Evolutionary conservation across 2,888 invertebrate genomes (phyloP), one percentile per base, ranked within the genome.

Genomic region (Brachynemurus nebulosus): DNA sequence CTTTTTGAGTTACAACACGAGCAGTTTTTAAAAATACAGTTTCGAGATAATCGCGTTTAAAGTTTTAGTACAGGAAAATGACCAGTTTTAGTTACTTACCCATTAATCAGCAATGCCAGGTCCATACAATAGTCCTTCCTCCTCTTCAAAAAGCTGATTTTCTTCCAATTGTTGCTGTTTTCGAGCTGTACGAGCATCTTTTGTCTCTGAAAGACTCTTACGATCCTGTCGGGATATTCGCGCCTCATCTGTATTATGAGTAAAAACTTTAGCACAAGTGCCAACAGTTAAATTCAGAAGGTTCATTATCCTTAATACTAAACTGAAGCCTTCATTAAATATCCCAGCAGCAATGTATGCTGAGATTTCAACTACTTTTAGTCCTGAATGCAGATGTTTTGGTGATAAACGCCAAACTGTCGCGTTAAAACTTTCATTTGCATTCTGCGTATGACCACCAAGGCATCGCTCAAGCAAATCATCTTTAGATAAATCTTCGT

Each of bases 391-490:
- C n/a, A 42, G 21, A 7, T 35, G 12, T 23, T 54, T 54, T 19
- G 53, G 52, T 46, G 50, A 39, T 40, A 54, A 53, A 48, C 51
- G 54, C 57, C 55, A 58, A 38, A 58, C 51, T 11, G 54, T 44
- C 40, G 55, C 52, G 44, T 57, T 57, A 5, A 53, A 53, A 27
- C 27, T 27, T 27, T 27, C 27, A 27, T 27, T 58, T 34, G 52
- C 55, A 41, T 58, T 59, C 50, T 59, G 57, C 47, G 5, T 52
- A 58, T 45, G 55, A 57, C 33, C 57, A 55, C 42, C 56, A 56
- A 51, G 55, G 58, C 45, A 56, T 27, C 44, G 39, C 53, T 55
- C 51, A 38, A 59, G 44, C 35, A 57, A 47, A 34, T 48, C 47
- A 33, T 57, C 51, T 12, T 54, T 53, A 34, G 53, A 56, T 18